Percentiles rank a stretch among this genome's conserved stretches.
These are phyloP conservation scores for Apostichopus parvimensis DNA, from an alignment of 35 echinoderm and acorn worm species.

Conservation along the genomic window DNA sequence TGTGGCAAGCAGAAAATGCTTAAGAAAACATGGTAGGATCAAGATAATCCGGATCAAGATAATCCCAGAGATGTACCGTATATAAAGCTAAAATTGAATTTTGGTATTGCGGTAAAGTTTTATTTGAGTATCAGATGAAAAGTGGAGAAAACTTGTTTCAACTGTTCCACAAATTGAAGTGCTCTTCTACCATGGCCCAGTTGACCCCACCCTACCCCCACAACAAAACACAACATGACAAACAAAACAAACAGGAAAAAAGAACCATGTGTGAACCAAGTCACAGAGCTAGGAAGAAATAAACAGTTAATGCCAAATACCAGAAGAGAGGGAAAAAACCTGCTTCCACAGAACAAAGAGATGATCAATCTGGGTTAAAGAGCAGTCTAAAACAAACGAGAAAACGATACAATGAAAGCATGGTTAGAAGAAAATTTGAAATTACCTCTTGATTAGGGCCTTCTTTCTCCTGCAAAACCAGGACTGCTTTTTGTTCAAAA, in stretches of 20 bases:
- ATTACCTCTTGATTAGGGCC: constrained; percentile 26
- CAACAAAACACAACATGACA: background rate
- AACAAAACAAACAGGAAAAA: background rate
- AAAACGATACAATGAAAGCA: background rate
- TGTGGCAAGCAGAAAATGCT: too few species aligned
- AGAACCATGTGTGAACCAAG: background rate
- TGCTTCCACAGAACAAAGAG: too few species aligned
- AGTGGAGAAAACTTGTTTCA: too few species aligned
- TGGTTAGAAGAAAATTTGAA: background rate
- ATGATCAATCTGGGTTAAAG: too few species aligned
- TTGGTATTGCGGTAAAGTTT: too few species aligned
- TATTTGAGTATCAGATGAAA: too few species aligned
- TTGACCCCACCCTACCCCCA: background rate
- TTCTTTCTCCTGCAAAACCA: constrained; percentile 58
- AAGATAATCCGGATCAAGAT: too few species aligned
- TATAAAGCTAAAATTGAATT: too few species aligned
- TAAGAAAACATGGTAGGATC: too few species aligned
- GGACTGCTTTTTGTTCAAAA: constrained; percentile 74
- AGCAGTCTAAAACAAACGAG: too few species aligned
- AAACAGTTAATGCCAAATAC: background rate
- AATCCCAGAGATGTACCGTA: too few species aligned
- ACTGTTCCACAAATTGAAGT: background rate
- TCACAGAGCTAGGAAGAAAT: too few species aligned
- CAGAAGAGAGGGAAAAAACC: background rate
- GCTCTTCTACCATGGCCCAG: background rate